Conservation (phyloP, 2,113 vertebrate species). For the Mustelus asterias region DNA sequence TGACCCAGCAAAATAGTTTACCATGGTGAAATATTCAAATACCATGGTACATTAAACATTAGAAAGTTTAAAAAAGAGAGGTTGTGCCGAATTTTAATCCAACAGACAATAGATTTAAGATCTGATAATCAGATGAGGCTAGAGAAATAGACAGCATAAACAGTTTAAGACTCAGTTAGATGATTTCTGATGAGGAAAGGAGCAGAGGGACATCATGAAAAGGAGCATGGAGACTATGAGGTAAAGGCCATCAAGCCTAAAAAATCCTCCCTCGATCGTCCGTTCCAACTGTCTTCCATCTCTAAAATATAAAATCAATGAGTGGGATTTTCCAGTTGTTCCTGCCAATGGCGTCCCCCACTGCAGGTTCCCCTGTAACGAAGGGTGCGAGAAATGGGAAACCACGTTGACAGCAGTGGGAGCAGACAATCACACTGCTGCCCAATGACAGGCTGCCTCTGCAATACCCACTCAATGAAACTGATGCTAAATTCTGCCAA, state of each 20-base stretch:
- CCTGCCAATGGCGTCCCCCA: too few relatives aligned
- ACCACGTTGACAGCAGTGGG: too few relatives aligned
- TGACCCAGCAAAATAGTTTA: neutral
- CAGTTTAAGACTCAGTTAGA: neutral
- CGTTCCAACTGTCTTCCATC: neutral
- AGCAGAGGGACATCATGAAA: neutral
- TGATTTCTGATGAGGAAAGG: neutral
- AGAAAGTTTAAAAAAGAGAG: neutral
- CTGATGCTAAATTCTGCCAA: neutral
- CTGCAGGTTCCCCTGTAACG: too few relatives aligned
- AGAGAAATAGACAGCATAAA: neutral
- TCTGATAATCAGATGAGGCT: too few relatives aligned
- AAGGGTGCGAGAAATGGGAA: too few relatives aligned
- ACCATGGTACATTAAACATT: neutral
- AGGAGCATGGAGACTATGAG: neutral
- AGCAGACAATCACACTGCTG: too few relatives aligned
- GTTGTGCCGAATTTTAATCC: too few relatives aligned
- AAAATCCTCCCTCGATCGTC: neutral
- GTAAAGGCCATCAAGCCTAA: neutral
- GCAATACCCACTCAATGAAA: neutral
- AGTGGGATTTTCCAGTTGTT: too few relatives aligned
- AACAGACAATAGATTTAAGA: too few relatives aligned
- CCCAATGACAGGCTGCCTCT: too few relatives aligned
- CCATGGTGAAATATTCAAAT: neutral
- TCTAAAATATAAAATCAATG: neutral